Evolutionary conservation across 2,888 invertebrate species (phyloP).

Genomic region (Cecidostiba fungosa): DNA sequence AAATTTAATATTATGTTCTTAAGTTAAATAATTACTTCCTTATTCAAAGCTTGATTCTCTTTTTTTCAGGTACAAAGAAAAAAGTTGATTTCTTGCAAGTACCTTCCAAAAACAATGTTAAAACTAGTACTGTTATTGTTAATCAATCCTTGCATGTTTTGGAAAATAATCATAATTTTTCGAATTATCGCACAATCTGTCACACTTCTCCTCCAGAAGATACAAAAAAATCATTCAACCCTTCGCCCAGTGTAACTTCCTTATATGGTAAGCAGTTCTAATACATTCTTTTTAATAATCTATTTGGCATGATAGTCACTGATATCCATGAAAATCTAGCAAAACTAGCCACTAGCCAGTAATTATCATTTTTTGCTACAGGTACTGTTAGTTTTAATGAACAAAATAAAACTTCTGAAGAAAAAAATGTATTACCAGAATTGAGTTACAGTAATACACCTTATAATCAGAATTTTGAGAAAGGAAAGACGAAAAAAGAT

Average conservation of each 20-base stretch:
- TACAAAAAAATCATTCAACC: slow-evolving; percentile 73
- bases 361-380: background rate
- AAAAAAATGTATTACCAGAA: slow-evolving; percentile 12
- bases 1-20: background rate
- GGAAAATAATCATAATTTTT: slow-evolving; percentile 74
- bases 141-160: slow-evolving; percentile 70
- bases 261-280: slow-evolving; percentile 74
- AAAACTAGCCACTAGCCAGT: background rate
- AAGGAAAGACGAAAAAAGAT: background rate
- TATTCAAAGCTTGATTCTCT: background rate
- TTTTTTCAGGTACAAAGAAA: slow-evolving; percentile 33
- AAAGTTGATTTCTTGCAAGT: slow-evolving; percentile 24
- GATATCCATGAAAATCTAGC: too few relatives aligned
- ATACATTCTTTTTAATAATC: background rate
- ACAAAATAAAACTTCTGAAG: slow-evolving; percentile 16
- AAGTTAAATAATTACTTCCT: background rate
- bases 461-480: slow-evolving; percentile 7
- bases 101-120: background rate
- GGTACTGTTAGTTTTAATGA: slow-evolving; percentile 11
- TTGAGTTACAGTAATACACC: background rate
- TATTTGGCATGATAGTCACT: background rate
- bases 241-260: slow-evolving; percentile 73
- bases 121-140: slow-evolving; percentile 47
- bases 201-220: slow-evolving; percentile 75
- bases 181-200: slow-evolving; percentile 74